These are phyloP conservation scores for Beaufortia kweichowensis DNA, from an alignment of 2,113 vertebrate species.

Conservation along the genomic window DNA sequence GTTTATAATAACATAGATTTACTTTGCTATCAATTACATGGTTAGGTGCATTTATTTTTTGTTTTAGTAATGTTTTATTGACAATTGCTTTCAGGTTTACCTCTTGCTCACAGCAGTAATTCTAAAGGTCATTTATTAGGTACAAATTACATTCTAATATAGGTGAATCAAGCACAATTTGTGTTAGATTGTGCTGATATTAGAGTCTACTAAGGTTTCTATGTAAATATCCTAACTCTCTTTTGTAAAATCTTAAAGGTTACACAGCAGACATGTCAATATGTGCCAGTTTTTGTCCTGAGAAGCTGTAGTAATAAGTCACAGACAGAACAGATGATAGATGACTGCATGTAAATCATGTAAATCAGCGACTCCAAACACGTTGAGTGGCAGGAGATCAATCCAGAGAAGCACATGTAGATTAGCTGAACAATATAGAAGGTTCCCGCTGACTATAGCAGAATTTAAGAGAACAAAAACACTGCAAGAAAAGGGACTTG, in stretches of 20 bases:
- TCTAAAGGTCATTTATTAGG: too few relatives aligned
- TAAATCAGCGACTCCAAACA: not conserved
- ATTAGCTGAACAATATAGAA: slow-evolving; percentile 20
- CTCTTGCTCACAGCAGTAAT: too few relatives aligned
- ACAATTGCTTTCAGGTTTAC: too few relatives aligned
- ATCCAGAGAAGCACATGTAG: slow-evolving; percentile 11
- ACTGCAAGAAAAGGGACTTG: not conserved
- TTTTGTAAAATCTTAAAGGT: too few relatives aligned
- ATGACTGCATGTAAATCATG: not conserved
- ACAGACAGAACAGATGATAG: not conserved
- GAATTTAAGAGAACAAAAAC: slow-evolving; percentile 32
- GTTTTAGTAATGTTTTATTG: too few relatives aligned
- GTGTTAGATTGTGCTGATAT: not conserved
- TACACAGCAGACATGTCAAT: too few relatives aligned
- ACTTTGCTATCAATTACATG: too few relatives aligned
- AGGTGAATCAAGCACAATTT: not conserved
- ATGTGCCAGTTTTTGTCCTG: not conserved
- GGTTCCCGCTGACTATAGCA: slow-evolving; percentile 30
- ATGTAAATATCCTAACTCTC: not conserved
- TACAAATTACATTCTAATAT: too few relatives aligned
- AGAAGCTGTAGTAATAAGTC: slow-evolving; percentile 5
- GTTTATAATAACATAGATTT: too few relatives aligned
- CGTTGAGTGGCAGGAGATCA: slow-evolving; percentile 19
- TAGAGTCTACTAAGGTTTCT: not conserved
- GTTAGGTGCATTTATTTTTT: too few relatives aligned